Evolutionary conservation across 2,888 invertebrate genomes (phyloP).

Genomic region (Acleris holmiana): DNA sequence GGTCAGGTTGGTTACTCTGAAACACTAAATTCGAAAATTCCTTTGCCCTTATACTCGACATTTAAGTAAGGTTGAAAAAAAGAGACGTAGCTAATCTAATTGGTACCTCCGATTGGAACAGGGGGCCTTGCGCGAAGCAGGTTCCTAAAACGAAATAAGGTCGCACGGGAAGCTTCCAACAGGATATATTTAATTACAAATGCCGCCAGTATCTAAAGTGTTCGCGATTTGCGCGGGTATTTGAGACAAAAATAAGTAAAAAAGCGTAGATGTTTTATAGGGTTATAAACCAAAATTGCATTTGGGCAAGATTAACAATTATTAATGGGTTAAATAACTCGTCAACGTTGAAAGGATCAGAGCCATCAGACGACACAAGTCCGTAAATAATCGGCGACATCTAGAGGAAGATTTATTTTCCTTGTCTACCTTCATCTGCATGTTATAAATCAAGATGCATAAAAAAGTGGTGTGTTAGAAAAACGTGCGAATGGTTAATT

Average conservation of each 20-base stretch:
- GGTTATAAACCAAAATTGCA: constrained; percentile 46
- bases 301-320: constrained; percentile 53
- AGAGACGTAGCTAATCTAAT: too few relatives aligned
- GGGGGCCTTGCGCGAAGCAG: constrained; percentile 10
- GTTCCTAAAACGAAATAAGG: constrained; percentile 5
- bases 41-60: too few relatives aligned
- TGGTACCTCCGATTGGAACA: too few relatives aligned
- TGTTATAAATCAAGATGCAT: constrained; percentile 52
- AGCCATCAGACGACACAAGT: constrained; percentile 50
- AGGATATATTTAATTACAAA: constrained; percentile 22
- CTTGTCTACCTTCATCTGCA: constrained; percentile 51
- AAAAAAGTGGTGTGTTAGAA: constrained; percentile 41
- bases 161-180: constrained; percentile 11
- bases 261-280: constrained; percentile 15
- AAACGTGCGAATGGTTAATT: constrained; percentile 61
- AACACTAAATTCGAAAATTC: too few relatives aligned
- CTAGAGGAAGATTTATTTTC: constrained; percentile 57
- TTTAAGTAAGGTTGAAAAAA: too few relatives aligned
- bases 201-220: constrained; percentile 22
- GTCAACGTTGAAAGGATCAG: constrained; percentile 47
- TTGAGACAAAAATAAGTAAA: constrained; percentile 1
- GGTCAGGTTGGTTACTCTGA: constrained; percentile 42
- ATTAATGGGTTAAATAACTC: constrained; percentile 53
- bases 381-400: constrained; percentile 58
- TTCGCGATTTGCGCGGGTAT: constrained; percentile 6